A percentile compares a stretch with the other conserved stretches of the same genome.
phyloP scores from a whole-genome alignment of 2,888 invertebrate genomes.

The Pandemis heparana region DNA sequence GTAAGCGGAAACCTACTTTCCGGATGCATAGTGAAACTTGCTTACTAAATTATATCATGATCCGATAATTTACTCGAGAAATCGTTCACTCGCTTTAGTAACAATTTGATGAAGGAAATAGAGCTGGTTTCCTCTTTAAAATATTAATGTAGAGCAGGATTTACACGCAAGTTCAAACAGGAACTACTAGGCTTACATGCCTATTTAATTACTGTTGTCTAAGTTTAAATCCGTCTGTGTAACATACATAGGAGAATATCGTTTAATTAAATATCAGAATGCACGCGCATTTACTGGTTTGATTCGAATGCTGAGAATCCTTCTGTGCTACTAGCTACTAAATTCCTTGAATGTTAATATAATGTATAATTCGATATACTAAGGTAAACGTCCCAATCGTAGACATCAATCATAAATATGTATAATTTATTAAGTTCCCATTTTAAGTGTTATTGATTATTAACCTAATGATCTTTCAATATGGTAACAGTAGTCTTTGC shows the following conservation, averaged over 20 bases:
- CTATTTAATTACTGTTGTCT: not conserved
- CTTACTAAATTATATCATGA: constrained; percentile 9
- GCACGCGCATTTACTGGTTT: constrained; percentile 24
- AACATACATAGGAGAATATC: constrained; percentile 13
- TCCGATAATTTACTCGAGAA: constrained; percentile 11
- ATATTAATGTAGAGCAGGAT: constrained; percentile 12
- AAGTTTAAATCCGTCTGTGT: not conserved
- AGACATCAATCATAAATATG: no score
- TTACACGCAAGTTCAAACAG: not conserved
- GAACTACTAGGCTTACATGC: not conserved
- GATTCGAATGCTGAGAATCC: constrained; percentile 16
- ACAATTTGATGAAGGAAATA: constrained; percentile 17
- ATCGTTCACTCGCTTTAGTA: constrained; percentile 15
- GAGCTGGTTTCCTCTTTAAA: constrained; percentile 20
- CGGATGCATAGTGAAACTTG: constrained; percentile 14
- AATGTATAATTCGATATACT: constrained; percentile 21
- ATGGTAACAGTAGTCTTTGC: no score
- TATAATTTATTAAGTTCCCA: no score
- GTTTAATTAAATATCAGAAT: constrained; percentile 5
- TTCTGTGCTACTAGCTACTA: constrained; percentile 10
- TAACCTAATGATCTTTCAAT: no score
- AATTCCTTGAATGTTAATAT: constrained; percentile 31
- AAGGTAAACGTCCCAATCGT: no score
- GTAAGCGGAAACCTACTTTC: constrained; percentile 23
- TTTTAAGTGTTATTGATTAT: no score